Conservation (phyloP, 1,140 invertebrate genomes). For the Zeugodacus cucurbitae region DNA sequence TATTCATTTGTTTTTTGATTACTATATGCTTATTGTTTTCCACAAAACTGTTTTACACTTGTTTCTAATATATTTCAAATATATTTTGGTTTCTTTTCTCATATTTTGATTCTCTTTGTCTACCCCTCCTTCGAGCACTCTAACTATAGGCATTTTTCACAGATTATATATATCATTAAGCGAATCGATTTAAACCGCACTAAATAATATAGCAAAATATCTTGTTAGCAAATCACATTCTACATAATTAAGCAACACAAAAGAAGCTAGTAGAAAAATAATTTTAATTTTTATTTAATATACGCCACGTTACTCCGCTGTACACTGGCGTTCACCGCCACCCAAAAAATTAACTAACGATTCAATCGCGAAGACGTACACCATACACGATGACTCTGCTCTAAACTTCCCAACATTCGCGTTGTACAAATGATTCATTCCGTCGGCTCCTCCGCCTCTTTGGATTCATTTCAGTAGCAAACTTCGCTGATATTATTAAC, state of each 20-base stretch:
- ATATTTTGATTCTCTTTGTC: neutral
- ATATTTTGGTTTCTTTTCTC: slow-evolving; percentile 1
- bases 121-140: neutral
- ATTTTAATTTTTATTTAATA: neutral
- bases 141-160: slow-evolving; percentile 2
- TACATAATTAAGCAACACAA: slow-evolving; percentile 9
- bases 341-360: neutral
- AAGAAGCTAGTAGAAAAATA: neutral
- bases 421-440: neutral
- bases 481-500: slow-evolving; percentile 1
- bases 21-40: neutral
- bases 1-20: neutral
- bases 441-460: slow-evolving; percentile 3
- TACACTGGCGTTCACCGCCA: neutral
- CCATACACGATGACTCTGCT: neutral
- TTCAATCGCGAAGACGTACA: neutral
- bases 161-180: neutral
- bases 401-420: neutral
- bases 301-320: neutral
- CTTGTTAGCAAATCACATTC: neutral
- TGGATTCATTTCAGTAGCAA: neutral
- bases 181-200: neutral
- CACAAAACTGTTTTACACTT: neutral
- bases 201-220: neutral
- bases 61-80: neutral